phyloP scores from a whole-genome alignment of 2,888 invertebrate genomes.

The Ophioninae sp. region DNA sequence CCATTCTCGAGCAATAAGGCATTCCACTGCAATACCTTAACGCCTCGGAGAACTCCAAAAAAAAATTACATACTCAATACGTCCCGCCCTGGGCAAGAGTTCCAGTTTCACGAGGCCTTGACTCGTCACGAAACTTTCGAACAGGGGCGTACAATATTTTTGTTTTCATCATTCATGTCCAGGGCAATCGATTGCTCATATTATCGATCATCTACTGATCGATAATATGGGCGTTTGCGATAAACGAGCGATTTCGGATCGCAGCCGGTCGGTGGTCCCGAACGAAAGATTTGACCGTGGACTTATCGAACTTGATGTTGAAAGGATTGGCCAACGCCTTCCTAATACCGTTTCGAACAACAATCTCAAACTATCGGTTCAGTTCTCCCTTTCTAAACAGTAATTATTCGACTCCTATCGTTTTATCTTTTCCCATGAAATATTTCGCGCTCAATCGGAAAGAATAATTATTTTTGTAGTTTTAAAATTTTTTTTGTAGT shows the following conservation, averaged over 20 bases:
- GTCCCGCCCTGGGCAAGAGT: conserved; percentile 36
- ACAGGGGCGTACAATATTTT: conserved; percentile 30
- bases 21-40: not conserved
- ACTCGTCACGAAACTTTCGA: conserved; percentile 55
- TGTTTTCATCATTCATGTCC: conserved; percentile 25
- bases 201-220: conserved; percentile 7
- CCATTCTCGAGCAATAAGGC: not conserved
- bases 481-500: too few relatives aligned
- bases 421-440: not conserved
- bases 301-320: conserved; percentile 3
- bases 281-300: conserved; percentile 20
- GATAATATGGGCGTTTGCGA: not conserved
- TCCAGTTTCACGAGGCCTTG: conserved; percentile 51
- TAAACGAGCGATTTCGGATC: conserved; percentile 6
- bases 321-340: conserved; percentile 27
- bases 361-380: conserved; percentile 42
- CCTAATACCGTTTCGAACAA: conserved; percentile 34
- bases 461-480: too few relatives aligned
- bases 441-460: not conserved
- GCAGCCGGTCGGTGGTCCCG: conserved; percentile 4
- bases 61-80: conserved; percentile 32
- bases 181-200: conserved; percentile 1
- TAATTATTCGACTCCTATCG: conserved; percentile 37
- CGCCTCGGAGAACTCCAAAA: conserved; percentile 29
- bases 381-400: conserved; percentile 35